Percentiles rank a stretch among this genome's conserved stretches.
Evolutionary conservation across 2,797 vertebrate species (phyloP).

Genomic region (Propithecus deckenii): DNA sequence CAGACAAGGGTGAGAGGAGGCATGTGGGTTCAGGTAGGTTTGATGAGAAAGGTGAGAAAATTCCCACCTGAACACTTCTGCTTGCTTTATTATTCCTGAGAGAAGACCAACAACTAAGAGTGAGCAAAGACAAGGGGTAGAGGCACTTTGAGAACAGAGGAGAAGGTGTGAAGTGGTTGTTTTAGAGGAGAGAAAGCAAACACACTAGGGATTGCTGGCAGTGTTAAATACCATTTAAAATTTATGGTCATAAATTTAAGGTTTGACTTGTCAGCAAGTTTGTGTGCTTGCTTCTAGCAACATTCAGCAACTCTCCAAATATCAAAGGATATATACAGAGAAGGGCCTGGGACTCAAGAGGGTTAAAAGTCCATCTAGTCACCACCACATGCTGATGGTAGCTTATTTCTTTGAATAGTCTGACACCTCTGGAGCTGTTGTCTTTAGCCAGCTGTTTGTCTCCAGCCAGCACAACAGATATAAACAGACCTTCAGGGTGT

Average conservation of each 20-base stretch:
- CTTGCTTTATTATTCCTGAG: neutral
- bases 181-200: too few relatives aligned
- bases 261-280: neutral
- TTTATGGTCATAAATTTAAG: neutral
- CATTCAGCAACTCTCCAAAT: neutral
- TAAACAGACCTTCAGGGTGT: too few relatives aligned
- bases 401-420: too few relatives aligned
- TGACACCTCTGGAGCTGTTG: neutral
- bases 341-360: too few relatives aligned
- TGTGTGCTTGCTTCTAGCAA: neutral
- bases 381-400: neutral
- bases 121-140: neutral
- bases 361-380: fast-evolving
- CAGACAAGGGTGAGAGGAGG: neutral
- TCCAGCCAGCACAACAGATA: fast-evolving
- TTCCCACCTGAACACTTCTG: neutral
- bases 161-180: too few relatives aligned
- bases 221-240: neutral
- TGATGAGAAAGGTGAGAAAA: neutral
- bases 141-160: too few relatives aligned
- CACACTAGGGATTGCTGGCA: neutral
- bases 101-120: neutral
- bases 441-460: neutral
- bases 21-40: neutral
- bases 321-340: neutral